Percentiles rank a stretch among this genome's conserved stretches.
phyloP scores from a whole-genome alignment of 2,113 vertebrate genomes.

The Carollia perspicillata region DNA sequence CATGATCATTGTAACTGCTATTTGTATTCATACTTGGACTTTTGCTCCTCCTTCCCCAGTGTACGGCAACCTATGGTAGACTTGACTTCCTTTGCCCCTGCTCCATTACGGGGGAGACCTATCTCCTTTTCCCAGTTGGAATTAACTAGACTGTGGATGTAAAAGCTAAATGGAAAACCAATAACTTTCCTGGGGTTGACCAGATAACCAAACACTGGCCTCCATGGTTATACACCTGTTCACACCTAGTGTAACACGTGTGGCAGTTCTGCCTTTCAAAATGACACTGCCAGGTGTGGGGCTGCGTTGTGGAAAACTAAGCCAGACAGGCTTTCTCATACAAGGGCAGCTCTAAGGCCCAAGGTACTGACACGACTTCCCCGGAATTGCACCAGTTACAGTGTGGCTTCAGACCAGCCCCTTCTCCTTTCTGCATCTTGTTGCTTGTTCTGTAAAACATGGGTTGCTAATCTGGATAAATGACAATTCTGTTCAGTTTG shows the following conservation, averaged over 20 bases:
- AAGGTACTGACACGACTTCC: not conserved
- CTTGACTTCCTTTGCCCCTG: not conserved
- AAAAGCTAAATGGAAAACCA: not conserved
- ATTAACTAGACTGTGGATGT: not conserved
- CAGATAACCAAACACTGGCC: not conserved
- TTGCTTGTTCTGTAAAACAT: not conserved
- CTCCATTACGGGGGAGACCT: not conserved
- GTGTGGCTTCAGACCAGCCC: not conserved
- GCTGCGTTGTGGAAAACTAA: not conserved
- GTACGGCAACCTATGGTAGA: not conserved
- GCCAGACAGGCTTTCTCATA: not conserved
- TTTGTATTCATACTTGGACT: not conserved
- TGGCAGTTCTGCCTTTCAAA: not conserved
- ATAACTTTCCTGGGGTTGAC: not conserved
- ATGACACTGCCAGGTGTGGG: not conserved
- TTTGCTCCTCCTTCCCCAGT: not conserved
- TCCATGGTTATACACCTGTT: not conserved
- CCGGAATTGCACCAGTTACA: not conserved
- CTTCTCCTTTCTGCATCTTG: not conserved
- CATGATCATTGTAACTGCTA: not conserved
- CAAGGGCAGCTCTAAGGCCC: not conserved
- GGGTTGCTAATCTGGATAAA: not conserved
- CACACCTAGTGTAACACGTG: accelerated
- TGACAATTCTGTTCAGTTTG: not conserved
- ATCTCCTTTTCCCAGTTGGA: not conserved